A percentile compares a stretch with the other conserved stretches of the same genome.
Conservation (phyloP, 1,140 invertebrate genomes). For the Druon quercuslanigerum region DNA sequence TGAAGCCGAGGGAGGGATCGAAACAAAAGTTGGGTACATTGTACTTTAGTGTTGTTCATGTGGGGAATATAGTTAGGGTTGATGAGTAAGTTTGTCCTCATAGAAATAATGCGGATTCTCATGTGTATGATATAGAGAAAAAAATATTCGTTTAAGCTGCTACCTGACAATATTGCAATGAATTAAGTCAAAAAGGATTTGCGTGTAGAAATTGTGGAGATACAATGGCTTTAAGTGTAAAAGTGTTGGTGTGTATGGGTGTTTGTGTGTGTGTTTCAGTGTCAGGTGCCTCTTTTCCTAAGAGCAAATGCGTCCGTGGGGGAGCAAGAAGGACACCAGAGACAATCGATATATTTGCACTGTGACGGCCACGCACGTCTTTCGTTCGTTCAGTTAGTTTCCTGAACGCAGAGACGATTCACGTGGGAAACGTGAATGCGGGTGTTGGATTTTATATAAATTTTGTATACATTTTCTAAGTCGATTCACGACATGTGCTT, state of each 20-base stretch:
- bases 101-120: too few relatives aligned
- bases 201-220: slow-evolving; percentile 1
- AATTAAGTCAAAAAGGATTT: background rate
- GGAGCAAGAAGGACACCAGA: slow-evolving; percentile 39
- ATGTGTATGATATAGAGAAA: too few relatives aligned
- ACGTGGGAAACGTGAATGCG: slow-evolving; percentile 40
- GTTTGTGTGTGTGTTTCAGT: slow-evolving; percentile 14
- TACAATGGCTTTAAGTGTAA: background rate
- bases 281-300: slow-evolving; percentile 29
- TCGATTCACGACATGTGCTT: background rate
- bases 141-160: too few relatives aligned
- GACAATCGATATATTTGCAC: slow-evolving; percentile 53
- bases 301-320: slow-evolving; percentile 23
- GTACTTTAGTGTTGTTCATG: too few relatives aligned
- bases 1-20: too few relatives aligned
- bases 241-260: background rate
- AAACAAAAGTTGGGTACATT: too few relatives aligned
- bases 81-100: too few relatives aligned
- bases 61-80: too few relatives aligned
- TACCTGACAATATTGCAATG: too few relatives aligned
- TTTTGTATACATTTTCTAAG: background rate
- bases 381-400: slow-evolving; percentile 41
- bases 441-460: slow-evolving; percentile 34
- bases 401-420: slow-evolving; percentile 15
- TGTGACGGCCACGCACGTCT: slow-evolving; percentile 46